phyloP scores from a whole-genome alignment of 2,113 vertebrate genomes.

The Cephalopholis sonnerati region DNA sequence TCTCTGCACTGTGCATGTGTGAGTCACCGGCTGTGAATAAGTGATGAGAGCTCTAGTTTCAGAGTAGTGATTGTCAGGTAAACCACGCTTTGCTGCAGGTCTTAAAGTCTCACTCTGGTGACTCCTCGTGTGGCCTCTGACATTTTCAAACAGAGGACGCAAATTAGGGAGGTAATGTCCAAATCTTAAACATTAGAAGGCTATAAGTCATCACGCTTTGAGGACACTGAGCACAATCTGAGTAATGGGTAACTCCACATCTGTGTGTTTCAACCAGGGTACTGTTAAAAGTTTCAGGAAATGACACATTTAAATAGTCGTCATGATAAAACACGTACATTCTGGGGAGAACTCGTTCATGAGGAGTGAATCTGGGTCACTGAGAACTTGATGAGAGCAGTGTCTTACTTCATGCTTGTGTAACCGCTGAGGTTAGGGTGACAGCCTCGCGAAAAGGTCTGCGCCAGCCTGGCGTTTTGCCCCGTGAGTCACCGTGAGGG shows the following conservation, averaged over 20 bases:
- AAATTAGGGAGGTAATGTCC: neutral
- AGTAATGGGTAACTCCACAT: neutral
- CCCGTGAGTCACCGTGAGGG: constrained; percentile 16
- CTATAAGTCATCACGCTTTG: neutral
- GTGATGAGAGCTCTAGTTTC: constrained; percentile 78
- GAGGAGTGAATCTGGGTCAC: neutral
- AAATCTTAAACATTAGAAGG: neutral
- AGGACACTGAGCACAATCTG: neutral
- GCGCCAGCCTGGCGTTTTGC: constrained; percentile 23
- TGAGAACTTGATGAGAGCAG: constrained; percentile 9
- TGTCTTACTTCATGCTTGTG: constrained; percentile 26
- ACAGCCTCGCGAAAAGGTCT: constrained; percentile 1
- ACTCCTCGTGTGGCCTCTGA: neutral
- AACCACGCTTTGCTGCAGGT: constrained; percentile 26
- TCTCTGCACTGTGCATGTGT: constrained; percentile 44
- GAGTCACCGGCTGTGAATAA: constrained; percentile 79
- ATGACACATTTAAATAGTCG: neutral
- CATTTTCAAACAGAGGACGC: neutral
- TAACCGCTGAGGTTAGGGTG: constrained; percentile 32
- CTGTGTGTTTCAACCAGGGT: neutral
- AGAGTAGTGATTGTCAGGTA: constrained; percentile 68
- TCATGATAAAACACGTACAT: neutral
- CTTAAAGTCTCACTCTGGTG: constrained; percentile 34
- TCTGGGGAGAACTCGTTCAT: neutral
- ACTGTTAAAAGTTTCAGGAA: constrained; percentile 13